Evolutionary conservation across 2,888 invertebrate genomes (phyloP).

Genomic region (Paralinhomoeus sp.): DNA sequence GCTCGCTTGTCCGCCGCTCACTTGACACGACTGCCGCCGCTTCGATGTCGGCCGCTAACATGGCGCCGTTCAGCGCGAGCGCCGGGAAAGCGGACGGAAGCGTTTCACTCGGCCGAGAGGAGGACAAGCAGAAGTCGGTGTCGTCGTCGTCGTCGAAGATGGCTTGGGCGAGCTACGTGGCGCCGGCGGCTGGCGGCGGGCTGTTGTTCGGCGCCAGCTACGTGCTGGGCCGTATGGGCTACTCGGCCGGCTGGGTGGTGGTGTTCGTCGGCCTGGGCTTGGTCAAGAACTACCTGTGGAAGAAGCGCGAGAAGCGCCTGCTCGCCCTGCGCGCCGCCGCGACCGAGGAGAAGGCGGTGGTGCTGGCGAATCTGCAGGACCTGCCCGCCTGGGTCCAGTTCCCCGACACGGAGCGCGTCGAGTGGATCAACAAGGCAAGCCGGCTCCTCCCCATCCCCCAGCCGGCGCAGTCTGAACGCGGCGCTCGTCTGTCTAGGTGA

Average conservation of each 20-base stretch:
- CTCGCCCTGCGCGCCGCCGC: conserved; percentile 11
- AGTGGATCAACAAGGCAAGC: conserved; percentile 25
- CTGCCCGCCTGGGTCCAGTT: conserved; percentile 26
- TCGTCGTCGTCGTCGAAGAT: too few relatives aligned
- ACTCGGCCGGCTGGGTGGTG: conserved; percentile 15
- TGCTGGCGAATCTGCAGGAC: conserved; percentile 19
- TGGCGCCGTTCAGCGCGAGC: too few relatives aligned
- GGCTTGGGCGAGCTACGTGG: too few relatives aligned
- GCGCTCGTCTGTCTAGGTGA: conserved; percentile 11
- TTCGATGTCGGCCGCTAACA: too few relatives aligned
- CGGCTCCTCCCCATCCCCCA: too few relatives aligned
- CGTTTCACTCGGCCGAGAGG: too few relatives aligned
- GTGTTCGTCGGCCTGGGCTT: conserved; percentile 17
- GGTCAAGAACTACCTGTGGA: conserved; percentile 19
- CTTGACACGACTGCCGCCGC: too few relatives aligned
- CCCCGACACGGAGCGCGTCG: conserved; percentile 25
- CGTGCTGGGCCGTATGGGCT: conserved; percentile 10
- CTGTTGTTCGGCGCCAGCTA: background rate
- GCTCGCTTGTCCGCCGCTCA: too few relatives aligned
- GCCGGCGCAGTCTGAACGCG: too few relatives aligned
- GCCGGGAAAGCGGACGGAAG: too few relatives aligned
- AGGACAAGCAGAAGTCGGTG: too few relatives aligned
- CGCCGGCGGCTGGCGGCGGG: too few relatives aligned
- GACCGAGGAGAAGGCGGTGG: conserved; percentile 18
- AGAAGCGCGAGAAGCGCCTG: conserved; percentile 14